These are phyloP conservation scores for Erythrolamprus reginae DNA, from an alignment of 2,113 vertebrate species.

Conservation along the genomic window DNA sequence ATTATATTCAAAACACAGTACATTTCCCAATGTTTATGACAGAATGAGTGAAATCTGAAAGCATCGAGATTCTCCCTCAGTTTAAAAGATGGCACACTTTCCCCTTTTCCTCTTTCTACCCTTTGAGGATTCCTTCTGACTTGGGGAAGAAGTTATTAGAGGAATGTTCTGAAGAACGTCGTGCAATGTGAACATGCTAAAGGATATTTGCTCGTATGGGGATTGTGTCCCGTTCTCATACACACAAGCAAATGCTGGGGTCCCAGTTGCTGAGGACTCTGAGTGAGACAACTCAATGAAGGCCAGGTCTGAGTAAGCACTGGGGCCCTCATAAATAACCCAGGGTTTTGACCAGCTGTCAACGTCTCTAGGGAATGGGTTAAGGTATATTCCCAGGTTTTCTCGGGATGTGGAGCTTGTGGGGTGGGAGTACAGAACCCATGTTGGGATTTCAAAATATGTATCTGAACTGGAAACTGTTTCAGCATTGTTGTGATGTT, in stretches of 20 bases:
- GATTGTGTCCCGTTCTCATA: conserved; percentile 81
- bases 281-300: conserved; percentile 70
- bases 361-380: conserved; percentile 78
- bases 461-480: rapidly evolving
- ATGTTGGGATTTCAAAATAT: conserved; percentile 74
- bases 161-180: conserved; percentile 85
- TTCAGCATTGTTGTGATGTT: background rate
- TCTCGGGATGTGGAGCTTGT: conserved; percentile 73
- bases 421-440: conserved; percentile 90
- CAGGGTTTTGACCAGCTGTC: conserved; percentile 89
- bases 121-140: rapidly evolving
- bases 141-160: background rate
- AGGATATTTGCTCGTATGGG: conserved; percentile 89
- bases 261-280: conserved; percentile 33
- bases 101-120: rapidly evolving
- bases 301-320: conserved; percentile 90
- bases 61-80: background rate
- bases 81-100: conserved; percentile 28
- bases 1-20: background rate
- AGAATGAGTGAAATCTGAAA: background rate
- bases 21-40: background rate
- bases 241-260: conserved; percentile 79
- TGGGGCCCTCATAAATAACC: conserved; percentile 90
- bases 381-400: conserved; percentile 85
- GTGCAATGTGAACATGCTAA: conserved; percentile 83